A percentile compares a stretch with the other conserved stretches of the same genome.
These are phyloP conservation scores for Hirudo medicinalis DNA, from an alignment of 1,140 invertebrate species.

Conservation along the genomic window DNA sequence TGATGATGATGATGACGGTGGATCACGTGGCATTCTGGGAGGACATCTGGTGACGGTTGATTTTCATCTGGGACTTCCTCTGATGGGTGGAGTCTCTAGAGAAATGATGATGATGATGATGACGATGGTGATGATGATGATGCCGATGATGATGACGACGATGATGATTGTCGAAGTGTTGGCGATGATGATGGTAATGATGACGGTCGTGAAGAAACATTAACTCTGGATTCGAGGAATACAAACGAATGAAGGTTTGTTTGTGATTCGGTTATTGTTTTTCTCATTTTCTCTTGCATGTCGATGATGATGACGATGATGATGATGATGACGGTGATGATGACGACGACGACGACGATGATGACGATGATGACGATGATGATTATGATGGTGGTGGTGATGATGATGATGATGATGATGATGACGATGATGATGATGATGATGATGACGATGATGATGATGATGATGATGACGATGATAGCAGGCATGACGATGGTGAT, in stretches of 20 bases:
- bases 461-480: slow-evolving; percentile 10
- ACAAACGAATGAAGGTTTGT: neutral
- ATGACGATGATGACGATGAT: slow-evolving; percentile 10
- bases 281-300: neutral
- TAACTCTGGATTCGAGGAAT: neutral
- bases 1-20: no score
- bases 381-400: neutral
- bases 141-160: neutral
- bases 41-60: no score
- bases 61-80: no score
- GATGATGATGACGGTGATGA: neutral
- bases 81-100: no score
- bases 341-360: slow-evolving; percentile 1
- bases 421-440: slow-evolving; percentile 12
- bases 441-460: slow-evolving; percentile 10
- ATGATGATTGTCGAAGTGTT: neutral
- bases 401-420: neutral
- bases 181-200: neutral
- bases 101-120: neutral
- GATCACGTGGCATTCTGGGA: no score
- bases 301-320: slow-evolving; percentile 4
- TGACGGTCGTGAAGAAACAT: neutral
- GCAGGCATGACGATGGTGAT: no score
- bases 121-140: neutral
- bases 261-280: neutral